phyloP scores from a whole-genome alignment of 2,888 invertebrate genomes.

The Drosophila ezoana region DNA sequence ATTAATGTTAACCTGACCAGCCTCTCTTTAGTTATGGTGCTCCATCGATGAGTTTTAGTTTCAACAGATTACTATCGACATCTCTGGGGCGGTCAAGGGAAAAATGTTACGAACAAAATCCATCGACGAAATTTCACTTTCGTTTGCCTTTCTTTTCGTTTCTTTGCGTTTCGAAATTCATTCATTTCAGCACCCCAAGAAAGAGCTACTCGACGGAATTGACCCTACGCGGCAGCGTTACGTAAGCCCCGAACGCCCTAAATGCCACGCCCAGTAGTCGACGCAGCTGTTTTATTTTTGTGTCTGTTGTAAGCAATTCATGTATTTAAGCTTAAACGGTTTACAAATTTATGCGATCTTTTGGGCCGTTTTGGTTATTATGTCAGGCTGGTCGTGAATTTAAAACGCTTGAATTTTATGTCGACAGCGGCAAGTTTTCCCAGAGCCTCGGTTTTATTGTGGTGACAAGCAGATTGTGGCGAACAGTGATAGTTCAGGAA shows the following conservation, averaged over 20 bases:
- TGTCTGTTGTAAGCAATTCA: slow-evolving; percentile 27
- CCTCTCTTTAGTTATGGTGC: slow-evolving; percentile 18
- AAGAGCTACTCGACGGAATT: slow-evolving; percentile 25
- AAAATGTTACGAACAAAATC: slow-evolving; percentile 39
- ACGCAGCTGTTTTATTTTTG: slow-evolving; percentile 10
- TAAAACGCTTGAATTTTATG: slow-evolving; percentile 2
- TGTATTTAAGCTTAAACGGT: slow-evolving; percentile 48
- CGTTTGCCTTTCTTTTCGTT: slow-evolving; percentile 46
- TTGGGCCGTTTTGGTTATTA: slow-evolving; percentile 35
- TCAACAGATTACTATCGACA: slow-evolving; percentile 28
- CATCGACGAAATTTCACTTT: slow-evolving; percentile 73
- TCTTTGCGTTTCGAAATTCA: slow-evolving; percentile 44
- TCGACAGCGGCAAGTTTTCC: slow-evolving; percentile 17
- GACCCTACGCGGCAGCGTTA: slow-evolving; percentile 62
- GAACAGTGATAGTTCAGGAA: slow-evolving; percentile 33
- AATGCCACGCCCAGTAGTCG: slow-evolving; percentile 69
- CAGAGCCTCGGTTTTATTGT: slow-evolving; percentile 16
- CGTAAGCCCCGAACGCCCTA: slow-evolving; percentile 38
- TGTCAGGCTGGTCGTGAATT: slow-evolving; percentile 38
- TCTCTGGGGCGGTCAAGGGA: slow-evolving; percentile 21
- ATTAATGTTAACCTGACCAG: slow-evolving; percentile 40
- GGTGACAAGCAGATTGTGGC: slow-evolving; percentile 5
- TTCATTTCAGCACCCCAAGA: slow-evolving; percentile 50
- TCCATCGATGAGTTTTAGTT: slow-evolving; percentile 48
- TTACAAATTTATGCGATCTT: slow-evolving; percentile 67